Percentiles rank a stretch among this genome's conserved stretches.
Evolutionary conservation across 1,140 invertebrate species (phyloP).

Genomic region (Thaumetopoea pityocampa): DNA sequence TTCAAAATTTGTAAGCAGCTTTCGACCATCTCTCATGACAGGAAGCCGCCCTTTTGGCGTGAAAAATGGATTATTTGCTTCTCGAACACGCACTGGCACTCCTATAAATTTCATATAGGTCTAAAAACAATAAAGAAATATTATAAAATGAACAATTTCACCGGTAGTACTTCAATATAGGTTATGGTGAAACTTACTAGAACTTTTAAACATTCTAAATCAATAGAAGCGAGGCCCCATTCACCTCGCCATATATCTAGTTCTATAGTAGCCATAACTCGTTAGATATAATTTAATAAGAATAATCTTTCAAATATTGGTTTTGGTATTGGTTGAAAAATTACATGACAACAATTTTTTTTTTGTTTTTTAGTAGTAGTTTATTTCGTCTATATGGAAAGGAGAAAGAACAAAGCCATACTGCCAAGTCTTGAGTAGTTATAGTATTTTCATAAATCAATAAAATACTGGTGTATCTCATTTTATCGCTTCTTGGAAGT

Average conservation of each 20-base stretch:
- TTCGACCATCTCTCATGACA: slow-evolving; percentile 78
- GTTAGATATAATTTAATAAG: no score
- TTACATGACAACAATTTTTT: slow-evolving; percentile 7
- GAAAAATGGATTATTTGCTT: slow-evolving; percentile 82
- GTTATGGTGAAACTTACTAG: slow-evolving; percentile 79
- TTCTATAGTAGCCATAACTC: slow-evolving; percentile 74
- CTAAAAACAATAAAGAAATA: slow-evolving; percentile 69
- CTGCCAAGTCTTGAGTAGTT: no score
- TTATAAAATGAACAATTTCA: slow-evolving; percentile 24
- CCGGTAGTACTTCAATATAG: slow-evolving; percentile 42
- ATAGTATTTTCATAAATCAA: no score
- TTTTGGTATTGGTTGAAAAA: no score
- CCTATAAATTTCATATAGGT: slow-evolving; percentile 85
- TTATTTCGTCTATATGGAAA: no score
- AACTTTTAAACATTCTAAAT: slow-evolving; percentile 86
- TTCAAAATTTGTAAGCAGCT: slow-evolving; percentile 77
- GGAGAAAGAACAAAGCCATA: no score
- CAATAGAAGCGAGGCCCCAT: slow-evolving; percentile 89
- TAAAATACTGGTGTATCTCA: no score
- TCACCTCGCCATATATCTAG: slow-evolving; percentile 89
- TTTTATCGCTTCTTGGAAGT: no score
- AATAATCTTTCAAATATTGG: no score
- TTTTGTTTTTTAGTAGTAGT: not conserved
- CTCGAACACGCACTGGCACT: slow-evolving; percentile 80
- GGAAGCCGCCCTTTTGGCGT: slow-evolving; percentile 83